A percentile compares a stretch with the other conserved stretches of the same genome.
These are phyloP conservation scores for Eptesicus fuscus DNA, from an alignment of 2,113 vertebrate species.

Conservation along the genomic window DNA sequence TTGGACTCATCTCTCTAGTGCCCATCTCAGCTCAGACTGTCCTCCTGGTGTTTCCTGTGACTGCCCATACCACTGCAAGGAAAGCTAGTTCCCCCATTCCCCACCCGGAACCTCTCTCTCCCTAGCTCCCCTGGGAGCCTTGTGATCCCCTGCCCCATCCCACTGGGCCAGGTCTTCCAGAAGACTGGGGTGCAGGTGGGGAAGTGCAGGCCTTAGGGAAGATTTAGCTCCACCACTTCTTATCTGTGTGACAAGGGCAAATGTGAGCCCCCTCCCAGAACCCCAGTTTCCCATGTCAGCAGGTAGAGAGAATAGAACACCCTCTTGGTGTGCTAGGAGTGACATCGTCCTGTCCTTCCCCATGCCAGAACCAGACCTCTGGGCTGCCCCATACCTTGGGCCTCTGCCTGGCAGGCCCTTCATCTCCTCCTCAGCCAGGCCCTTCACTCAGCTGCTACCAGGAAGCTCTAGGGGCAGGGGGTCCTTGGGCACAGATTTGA, in stretches of 20 bases:
- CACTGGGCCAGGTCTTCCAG: not conserved
- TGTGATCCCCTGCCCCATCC: not conserved
- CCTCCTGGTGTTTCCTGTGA: not conserved
- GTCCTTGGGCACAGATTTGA: not conserved
- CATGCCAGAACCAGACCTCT: not conserved
- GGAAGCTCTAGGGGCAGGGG: not conserved
- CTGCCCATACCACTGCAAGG: not conserved
- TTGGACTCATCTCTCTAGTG: not conserved
- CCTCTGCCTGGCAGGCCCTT: not conserved
- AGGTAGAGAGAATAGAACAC: not conserved
- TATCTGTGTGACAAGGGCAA: not conserved
- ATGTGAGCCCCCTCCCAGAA: not conserved
- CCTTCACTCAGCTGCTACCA: not conserved
- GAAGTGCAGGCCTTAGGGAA: not conserved
- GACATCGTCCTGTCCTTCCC: not conserved
- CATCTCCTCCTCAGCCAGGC: not conserved
- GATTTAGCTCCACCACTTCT: not conserved
- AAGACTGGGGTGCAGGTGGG: not conserved
- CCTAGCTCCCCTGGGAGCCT: not conserved
- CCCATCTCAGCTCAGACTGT: not conserved
- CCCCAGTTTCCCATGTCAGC: not conserved
- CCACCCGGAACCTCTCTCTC: not conserved
- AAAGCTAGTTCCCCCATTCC: not conserved
- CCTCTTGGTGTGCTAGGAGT: not conserved
- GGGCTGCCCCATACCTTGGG: not conserved